Conservation (phyloP, 2,797 vertebrate genomes). For the Podarcis siculus region DNA sequence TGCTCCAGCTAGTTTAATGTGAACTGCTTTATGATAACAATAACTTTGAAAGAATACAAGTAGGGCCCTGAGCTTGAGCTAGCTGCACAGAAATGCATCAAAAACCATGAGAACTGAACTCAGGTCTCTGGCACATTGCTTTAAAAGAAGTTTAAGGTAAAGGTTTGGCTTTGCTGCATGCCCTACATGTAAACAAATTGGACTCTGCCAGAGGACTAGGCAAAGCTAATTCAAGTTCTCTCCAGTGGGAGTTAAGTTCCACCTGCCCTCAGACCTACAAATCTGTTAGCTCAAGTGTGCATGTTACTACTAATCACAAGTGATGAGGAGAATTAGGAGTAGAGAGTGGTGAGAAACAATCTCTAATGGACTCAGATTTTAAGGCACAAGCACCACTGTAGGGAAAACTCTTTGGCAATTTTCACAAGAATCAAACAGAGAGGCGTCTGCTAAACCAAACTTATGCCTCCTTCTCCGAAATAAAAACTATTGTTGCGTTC, state of each 20-base stretch:
- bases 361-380: not conserved
- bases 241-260: conserved; percentile 16
- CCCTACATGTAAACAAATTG: conserved; percentile 1
- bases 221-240: conserved; percentile 3
- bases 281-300: conserved; percentile 8
- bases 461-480: too few relatives aligned
- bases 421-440: not conserved
- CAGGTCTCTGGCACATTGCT: not conserved
- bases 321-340: conserved; percentile 24
- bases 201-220: conserved; percentile 3
- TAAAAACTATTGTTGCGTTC: not conserved
- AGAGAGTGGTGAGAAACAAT: conserved; percentile 3
- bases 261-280: conserved; percentile 9
- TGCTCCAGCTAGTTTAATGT: not conserved
- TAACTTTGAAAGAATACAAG: not conserved
- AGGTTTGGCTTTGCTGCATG: not conserved
- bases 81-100: not conserved
- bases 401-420: not conserved
- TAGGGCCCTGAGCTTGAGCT: not conserved
- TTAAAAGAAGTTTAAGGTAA: not conserved
- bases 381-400: not conserved
- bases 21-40: not conserved
- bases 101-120: not conserved
- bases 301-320: conserved; percentile 20
- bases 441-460: not conserved